Base-by-base conservation (phyloP, 2,888 invertebrate genomes). In the Nebria brevicollis region DNA sequence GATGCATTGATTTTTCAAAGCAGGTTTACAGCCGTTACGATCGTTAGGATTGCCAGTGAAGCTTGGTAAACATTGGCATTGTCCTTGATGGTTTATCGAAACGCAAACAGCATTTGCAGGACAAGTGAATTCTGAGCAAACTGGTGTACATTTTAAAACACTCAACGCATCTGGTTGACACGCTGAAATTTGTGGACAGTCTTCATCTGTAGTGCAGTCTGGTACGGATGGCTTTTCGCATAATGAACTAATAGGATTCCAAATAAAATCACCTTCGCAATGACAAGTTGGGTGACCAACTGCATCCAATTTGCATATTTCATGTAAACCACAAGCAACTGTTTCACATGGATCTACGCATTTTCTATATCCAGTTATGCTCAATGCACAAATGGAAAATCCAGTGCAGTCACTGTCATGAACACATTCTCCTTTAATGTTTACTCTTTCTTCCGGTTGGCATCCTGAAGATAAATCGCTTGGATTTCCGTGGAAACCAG, bases 41-140 rank as follows among this genome's bases (percentile, higher is more conserved):
- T 97, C 95, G 86, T 96, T 96, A 20, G 97, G 96, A 90, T 98
- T 97, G 65, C 98, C 98, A 11, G 94, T 92, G 88, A 93, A 98
- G 3, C 96, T 97, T 66, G 92, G 90, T 20, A 95, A 90, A 87
- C 98, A 98, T 86, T 95, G 94, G 87, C 98, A 98, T 86, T 93
- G 92, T 70, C 95, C 95, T 85, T 91, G 91, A 86, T 96, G 96
- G 82, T 92, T 91, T 82, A 89, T 91, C 0, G 95, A 94, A 1
- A 95, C 89, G 89, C 97, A 97, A 83, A 94, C 92, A 0, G 97
- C 94, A 88, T 97, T 96, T 78, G 92, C 91, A 0, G 97, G 95
- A 84, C 97, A 97, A 25, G 95, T 96, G 86, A 95, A 96, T 85
- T 94, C 93, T 43, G 93, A 90, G 87, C 97, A 97, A 78, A 94